Percentiles rank a stretch among this genome's conserved stretches.
Evolutionary conservation across 2,888 invertebrate genomes (phyloP).

Genomic region (Clusia tigrina): DNA sequence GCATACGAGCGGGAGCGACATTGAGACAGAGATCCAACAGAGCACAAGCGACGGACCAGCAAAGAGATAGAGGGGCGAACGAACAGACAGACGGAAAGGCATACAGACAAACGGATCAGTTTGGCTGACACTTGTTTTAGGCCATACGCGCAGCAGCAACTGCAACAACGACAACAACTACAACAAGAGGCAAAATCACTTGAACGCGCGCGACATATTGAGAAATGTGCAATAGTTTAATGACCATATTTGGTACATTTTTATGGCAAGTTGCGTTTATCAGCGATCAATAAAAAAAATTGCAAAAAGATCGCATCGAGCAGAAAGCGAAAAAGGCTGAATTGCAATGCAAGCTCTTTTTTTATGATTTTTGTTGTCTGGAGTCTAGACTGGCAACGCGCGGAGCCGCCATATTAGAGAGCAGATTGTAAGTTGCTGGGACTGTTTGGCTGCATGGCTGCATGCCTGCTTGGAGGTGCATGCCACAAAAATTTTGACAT

Average conservation of each 20-base stretch:
- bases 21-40: no score
- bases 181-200: conserved; percentile 13
- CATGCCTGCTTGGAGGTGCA: no score
- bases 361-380: not conserved
- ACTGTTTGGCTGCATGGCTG: not conserved
- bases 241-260: conserved; percentile 62
- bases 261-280: conserved; percentile 64
- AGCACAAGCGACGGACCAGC: no score
- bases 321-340: not conserved
- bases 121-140: not conserved
- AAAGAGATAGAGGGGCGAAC: not conserved
- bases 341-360: not conserved
- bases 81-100: conserved; percentile 4
- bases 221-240: conserved; percentile 64
- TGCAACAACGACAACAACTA: conserved; percentile 12
- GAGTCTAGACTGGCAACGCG: not conserved
- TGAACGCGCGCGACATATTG: conserved; percentile 59
- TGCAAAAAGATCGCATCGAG: not conserved
- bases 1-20: no score
- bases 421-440: no score
- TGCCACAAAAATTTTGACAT: not conserved
- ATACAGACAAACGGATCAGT: conserved; percentile 34
- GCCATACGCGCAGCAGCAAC: not conserved
- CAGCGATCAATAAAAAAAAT: conserved; percentile 26
- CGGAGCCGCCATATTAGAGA: not conserved